Conservation (phyloP, 2,797 vertebrate species). For the Champsocephalus esox region DNA sequence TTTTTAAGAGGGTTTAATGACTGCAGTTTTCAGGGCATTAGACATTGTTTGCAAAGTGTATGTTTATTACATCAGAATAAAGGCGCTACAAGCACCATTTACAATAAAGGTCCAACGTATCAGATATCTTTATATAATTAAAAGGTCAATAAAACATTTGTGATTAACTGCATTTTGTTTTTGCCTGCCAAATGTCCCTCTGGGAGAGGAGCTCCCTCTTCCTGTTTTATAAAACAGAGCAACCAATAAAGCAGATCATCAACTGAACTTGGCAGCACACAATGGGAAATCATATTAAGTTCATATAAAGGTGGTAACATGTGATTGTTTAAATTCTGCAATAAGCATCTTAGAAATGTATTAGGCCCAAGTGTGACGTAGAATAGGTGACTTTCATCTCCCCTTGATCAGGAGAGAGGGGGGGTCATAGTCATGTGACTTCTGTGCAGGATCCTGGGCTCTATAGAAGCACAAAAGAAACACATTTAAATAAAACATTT, state of each 20-base stretch:
- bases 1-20: too few relatives aligned
- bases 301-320: not conserved
- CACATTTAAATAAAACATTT: not conserved
- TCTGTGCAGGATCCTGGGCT: conserved; percentile 92
- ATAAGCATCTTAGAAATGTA: not conserved
- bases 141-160: too few relatives aligned
- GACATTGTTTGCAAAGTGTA: not conserved
- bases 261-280: not conserved
- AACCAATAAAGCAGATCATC: not conserved
- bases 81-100: not conserved
- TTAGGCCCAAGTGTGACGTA: not conserved
- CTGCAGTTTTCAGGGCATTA: too few relatives aligned
- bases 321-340: not conserved
- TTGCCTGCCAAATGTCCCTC: not conserved
- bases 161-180: not conserved
- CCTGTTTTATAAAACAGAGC: not conserved
- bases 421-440: conserved; percentile 93
- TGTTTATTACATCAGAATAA: not conserved
- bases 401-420: conserved; percentile 57
- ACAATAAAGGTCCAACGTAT: not conserved
- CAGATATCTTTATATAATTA: not conserved
- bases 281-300: too few relatives aligned
- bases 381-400: not conserved
- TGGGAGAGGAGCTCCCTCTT: not conserved
- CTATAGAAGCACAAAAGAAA: conserved; percentile 72